Conservation (phyloP, 2,797 vertebrate species). For the Tinamus major region DNA sequence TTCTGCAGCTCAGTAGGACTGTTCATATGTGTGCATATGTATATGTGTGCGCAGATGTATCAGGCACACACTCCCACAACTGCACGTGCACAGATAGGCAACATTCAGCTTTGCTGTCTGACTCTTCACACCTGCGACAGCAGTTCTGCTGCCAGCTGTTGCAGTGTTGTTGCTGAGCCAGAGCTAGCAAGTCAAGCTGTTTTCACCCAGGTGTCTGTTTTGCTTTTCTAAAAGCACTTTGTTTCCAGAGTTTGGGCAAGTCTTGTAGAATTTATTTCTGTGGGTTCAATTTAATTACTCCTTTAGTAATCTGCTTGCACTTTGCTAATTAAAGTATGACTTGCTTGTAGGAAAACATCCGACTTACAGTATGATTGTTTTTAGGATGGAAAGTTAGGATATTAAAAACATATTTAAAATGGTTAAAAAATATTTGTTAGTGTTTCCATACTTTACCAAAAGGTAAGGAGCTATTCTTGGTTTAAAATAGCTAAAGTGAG, state of each 20-base stretch:
- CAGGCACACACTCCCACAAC: neutral
- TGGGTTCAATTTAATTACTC: neutral
- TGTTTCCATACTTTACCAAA: neutral
- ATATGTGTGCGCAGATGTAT: neutral
- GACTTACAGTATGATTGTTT: neutral
- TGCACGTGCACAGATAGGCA: too few species aligned
- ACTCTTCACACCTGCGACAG: neutral
- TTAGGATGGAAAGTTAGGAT: neutral
- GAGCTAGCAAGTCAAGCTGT: neutral
- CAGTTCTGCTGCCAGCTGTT: neutral
- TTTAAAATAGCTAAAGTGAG: neutral
- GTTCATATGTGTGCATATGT: neutral
- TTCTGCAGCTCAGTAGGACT: neutral
- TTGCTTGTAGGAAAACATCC: neutral
- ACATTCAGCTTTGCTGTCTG: neutral
- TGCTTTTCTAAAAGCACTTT: neutral
- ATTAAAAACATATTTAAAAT: neutral
- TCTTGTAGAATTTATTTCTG: neutral
- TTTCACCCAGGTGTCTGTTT: neutral
- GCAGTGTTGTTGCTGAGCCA: neutral
- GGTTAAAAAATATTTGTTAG: neutral
- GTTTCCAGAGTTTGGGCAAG: neutral
- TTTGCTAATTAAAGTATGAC: neutral
- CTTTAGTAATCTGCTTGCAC: neutral
- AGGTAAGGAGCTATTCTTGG: neutral